Percentiles rank a stretch among this genome's conserved stretches.
Conservation (phyloP, 2,888 invertebrate genomes). For the Linnaemya vulpina region DNA sequence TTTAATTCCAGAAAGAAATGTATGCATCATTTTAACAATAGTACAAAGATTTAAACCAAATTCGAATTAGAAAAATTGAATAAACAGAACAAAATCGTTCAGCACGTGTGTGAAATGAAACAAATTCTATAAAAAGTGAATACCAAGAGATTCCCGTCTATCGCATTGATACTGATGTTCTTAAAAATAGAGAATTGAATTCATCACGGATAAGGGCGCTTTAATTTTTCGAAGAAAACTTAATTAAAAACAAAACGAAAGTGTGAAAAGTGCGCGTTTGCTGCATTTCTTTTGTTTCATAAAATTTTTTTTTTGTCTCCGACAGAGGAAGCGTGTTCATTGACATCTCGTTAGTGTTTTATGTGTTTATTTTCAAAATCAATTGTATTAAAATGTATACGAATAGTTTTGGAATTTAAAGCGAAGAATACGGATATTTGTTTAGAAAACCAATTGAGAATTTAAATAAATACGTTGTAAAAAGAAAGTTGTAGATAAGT, state of each 20-base stretch:
- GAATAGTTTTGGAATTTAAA: background rate
- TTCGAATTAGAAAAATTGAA: constrained; percentile 53
- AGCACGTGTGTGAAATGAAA: constrained; percentile 60
- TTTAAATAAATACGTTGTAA: constrained; percentile 11
- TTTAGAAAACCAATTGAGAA: background rate
- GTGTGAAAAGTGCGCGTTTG: constrained; percentile 49
- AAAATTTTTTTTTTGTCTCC: constrained; percentile 11
- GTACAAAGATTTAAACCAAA: constrained; percentile 15
- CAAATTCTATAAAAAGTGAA: background rate
- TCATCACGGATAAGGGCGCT: constrained; percentile 50
- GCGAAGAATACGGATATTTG: background rate
- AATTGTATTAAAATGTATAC: constrained; percentile 43
- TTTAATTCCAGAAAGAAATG: constrained; percentile 60
- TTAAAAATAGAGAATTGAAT: constrained; percentile 34
- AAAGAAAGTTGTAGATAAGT: too few relatives aligned
- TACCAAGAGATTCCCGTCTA: constrained; percentile 28
- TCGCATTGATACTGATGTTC: constrained; percentile 35
- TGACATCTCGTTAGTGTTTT: constrained; percentile 62
- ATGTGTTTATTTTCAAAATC: constrained; percentile 25
- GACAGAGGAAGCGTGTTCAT: constrained; percentile 64
- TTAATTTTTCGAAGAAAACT: constrained; percentile 10
- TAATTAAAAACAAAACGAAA: constrained; percentile 36
- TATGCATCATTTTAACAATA: constrained; percentile 45
- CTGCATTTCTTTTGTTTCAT: background rate
- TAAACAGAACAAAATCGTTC: constrained; percentile 37